A percentile compares a stretch with the other conserved stretches of the same genome.
Evolutionary conservation across 2,888 invertebrate genomes (phyloP).

Genomic region (Lasioglossum malachurum): DNA sequence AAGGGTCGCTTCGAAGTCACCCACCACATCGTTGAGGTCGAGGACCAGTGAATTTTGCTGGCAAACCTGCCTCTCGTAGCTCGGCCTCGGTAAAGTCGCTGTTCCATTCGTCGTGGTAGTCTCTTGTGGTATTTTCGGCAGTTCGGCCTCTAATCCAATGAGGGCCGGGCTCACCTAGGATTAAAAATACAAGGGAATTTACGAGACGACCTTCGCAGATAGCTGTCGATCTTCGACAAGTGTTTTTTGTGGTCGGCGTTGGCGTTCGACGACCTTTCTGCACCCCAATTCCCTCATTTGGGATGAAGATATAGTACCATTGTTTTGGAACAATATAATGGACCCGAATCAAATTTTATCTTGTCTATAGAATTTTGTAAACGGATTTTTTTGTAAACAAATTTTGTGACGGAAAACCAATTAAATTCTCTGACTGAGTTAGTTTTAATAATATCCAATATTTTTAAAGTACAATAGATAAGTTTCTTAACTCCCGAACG

Average conservation of each 20-base stretch:
- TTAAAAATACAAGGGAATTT: slow-evolving; percentile 44
- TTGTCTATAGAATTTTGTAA: not conserved
- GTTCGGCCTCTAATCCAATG: slow-evolving; percentile 72
- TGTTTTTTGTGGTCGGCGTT: slow-evolving; percentile 9
- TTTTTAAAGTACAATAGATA: not conserved
- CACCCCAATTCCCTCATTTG: not conserved
- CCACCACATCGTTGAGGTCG: slow-evolving; percentile 86
- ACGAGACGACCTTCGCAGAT: slow-evolving; percentile 18
- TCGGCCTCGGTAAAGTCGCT: slow-evolving; percentile 70
- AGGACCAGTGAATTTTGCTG: slow-evolving; percentile 73
- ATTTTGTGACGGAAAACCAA: not conserved
- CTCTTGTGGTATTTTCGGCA: slow-evolving; percentile 77
- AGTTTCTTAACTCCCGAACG: not conserved
- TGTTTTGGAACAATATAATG: not conserved
- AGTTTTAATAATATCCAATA: not conserved
- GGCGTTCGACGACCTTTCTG: not conserved
- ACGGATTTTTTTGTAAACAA: no score
- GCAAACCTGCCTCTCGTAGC: slow-evolving; percentile 49
- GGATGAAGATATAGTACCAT: not conserved
- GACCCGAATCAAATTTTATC: not conserved
- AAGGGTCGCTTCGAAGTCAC: slow-evolving; percentile 90
- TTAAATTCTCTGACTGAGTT: not conserved
- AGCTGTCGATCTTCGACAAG: slow-evolving; percentile 25
- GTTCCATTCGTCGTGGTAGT: slow-evolving; percentile 70
- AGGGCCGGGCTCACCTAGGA: slow-evolving; percentile 78